Base-by-base conservation (phyloP, 2,797 vertebrate genomes). In the Takifugu rubripes region DNA sequence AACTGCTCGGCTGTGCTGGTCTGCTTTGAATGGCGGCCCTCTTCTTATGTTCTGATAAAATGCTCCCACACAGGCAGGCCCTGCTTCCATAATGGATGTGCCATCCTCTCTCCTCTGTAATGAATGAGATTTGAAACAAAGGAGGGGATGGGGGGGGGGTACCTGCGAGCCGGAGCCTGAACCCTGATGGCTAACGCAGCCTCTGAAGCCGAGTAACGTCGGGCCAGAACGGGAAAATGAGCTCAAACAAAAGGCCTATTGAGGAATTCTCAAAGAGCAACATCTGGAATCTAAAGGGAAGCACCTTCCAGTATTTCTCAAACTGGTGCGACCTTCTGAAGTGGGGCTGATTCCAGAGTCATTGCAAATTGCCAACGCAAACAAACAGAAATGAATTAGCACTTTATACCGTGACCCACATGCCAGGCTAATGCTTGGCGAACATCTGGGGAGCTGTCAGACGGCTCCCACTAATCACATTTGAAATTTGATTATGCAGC, bases 41-140 rank as follows among this genome's bases (percentile, higher is more conserved):
- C 79, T 58, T 84, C 84, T 84, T 79, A 82, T 82, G 78, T 87
- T 70, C 80, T 81, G 84, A 88, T 85, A 79, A 84, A 88, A 87
- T 69, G 74, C 82, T 70, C 78, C 85, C 82, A 87, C 86, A 83
- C 78, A 89, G 79, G 84, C 79, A 74, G 78, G 67, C 68, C 36
- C 64, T 56, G 77, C 81, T 84, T 75, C 86, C 82, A 84, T 85
- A 88, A 87, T 85, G 81, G 81, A 84, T 88, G 79, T 85, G 85
- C 86, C 86, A 84, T 82, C 84, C 86, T 89, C 82, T 78, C 78
- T 86, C 76, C 75, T 84, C 84, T 87, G 83, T 88, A 91, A 88
- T 90, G 86, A 90, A 90, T 85, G 84, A 85, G 87, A 86, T 88
- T 83, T 81, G 85, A 88, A 88, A 90, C 87, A 89, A 88, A 89